Evolutionary conservation across 2,888 invertebrate genomes (phyloP).

Genomic region (Machimus atricapillus): DNA sequence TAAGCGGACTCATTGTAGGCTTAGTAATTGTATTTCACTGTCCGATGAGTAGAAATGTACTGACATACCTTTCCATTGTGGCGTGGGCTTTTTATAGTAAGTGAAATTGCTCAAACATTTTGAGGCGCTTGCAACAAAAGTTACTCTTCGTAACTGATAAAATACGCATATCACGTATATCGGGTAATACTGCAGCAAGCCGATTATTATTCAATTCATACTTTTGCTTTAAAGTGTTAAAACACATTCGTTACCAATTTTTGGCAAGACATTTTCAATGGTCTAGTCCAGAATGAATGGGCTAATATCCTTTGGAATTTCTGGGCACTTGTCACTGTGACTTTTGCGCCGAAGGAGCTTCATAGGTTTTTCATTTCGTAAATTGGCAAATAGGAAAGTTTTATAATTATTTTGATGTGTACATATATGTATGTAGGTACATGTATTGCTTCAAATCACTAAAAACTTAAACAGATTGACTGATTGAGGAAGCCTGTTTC

Average conservation of each 20-base stretch:
- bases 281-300: constrained; percentile 12
- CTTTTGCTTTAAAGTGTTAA: constrained; percentile 33
- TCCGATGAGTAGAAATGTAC: constrained; percentile 62
- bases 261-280: constrained; percentile 34
- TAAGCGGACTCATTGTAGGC: constrained; percentile 62
- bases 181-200: constrained; percentile 51
- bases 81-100: constrained; percentile 59
- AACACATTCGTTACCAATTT: constrained; percentile 37
- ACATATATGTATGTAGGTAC: too few relatives aligned
- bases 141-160: constrained; percentile 41
- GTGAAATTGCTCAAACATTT: constrained; percentile 39
- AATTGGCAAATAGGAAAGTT: background rate
- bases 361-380: background rate
- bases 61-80: constrained; percentile 58
- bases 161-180: constrained; percentile 54
- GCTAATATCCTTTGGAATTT: background rate
- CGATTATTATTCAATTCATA: constrained; percentile 51
- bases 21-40: constrained; percentile 58
- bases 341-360: background rate
- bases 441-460: too few relatives aligned
- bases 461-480: too few relatives aligned
- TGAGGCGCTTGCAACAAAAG: constrained; percentile 22
- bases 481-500: too few relatives aligned
- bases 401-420: background rate
- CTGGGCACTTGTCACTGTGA: background rate